These are phyloP conservation scores for Leuciscus waleckii DNA, from an alignment of 2,797 vertebrate genomes.

Conservation along the genomic window DNA sequence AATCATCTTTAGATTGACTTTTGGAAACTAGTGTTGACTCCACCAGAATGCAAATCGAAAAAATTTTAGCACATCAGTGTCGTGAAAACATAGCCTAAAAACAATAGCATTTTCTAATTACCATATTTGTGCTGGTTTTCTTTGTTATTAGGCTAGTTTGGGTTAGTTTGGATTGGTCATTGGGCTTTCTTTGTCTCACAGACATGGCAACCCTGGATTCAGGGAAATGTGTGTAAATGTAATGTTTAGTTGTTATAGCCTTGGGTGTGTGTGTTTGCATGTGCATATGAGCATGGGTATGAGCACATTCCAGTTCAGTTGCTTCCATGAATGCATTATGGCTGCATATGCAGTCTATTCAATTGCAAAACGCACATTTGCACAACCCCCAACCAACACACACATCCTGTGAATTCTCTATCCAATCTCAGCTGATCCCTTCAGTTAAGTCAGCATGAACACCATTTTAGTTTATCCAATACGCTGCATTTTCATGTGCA, in stretches of 20 bases:
- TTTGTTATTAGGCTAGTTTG: neutral
- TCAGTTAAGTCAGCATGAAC: neutral
- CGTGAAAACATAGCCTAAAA: neutral
- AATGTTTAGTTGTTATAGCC: slow-evolving; percentile 15
- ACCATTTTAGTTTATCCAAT: neutral
- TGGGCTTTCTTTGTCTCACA: neutral
- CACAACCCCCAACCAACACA: slow-evolving; percentile 14
- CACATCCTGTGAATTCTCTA: neutral
- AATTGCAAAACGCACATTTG: slow-evolving; percentile 22
- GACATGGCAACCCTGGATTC: slow-evolving; percentile 15
- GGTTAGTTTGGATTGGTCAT: neutral
- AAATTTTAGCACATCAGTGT: neutral
- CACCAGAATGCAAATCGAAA: neutral
- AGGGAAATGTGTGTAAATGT: slow-evolving; percentile 66
- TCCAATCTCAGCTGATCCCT: slow-evolving; percentile 2
- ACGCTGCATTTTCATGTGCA: neutral
- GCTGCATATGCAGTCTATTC: slow-evolving; percentile 19
- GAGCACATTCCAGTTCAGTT: slow-evolving; percentile 39
- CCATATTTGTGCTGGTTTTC: neutral
- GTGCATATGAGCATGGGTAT: slow-evolving; percentile 53
- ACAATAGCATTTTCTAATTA: neutral
- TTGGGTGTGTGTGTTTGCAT: slow-evolving; percentile 18
- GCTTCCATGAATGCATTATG: slow-evolving; percentile 38
- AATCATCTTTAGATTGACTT: neutral
- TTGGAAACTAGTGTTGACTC: neutral